Percentiles rank a stretch among this genome's conserved stretches.
Evolutionary conservation across 2,113 vertebrate genomes (phyloP).

Genomic region (Origma solitaria): DNA sequence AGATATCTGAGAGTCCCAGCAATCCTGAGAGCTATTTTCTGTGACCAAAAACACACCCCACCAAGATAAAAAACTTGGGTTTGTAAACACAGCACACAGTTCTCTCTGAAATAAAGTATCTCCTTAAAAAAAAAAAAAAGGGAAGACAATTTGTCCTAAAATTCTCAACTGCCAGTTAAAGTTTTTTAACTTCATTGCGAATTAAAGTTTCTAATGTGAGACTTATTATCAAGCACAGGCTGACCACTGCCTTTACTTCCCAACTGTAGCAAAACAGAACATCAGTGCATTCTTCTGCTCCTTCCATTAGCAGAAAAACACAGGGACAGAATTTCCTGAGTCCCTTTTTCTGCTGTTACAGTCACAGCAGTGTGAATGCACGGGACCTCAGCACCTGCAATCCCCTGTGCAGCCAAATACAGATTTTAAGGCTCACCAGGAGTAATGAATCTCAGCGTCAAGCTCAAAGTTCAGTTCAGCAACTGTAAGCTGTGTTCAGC

Average conservation of each 20-base stretch:
- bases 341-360: background rate
- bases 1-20: background rate
- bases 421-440: background rate
- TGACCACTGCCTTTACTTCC: background rate
- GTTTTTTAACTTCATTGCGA: background rate
- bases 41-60: background rate
- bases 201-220: background rate
- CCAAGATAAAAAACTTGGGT: background rate
- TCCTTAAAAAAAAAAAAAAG: background rate
- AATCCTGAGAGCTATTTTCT: background rate
- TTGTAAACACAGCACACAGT: background rate
- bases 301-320: background rate
- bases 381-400: background rate
- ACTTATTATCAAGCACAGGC: background rate
- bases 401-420: background rate
- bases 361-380: background rate
- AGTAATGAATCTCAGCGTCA: background rate
- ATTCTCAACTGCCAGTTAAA: background rate
- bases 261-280: background rate
- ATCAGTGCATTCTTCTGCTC: background rate
- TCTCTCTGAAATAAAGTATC: background rate
- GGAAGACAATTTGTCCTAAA: background rate
- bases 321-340: background rate
- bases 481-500: background rate
- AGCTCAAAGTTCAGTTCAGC: background rate